Base-by-base conservation (phyloP, 1,140 invertebrate species). In the Agrilus planipennis region DNA sequence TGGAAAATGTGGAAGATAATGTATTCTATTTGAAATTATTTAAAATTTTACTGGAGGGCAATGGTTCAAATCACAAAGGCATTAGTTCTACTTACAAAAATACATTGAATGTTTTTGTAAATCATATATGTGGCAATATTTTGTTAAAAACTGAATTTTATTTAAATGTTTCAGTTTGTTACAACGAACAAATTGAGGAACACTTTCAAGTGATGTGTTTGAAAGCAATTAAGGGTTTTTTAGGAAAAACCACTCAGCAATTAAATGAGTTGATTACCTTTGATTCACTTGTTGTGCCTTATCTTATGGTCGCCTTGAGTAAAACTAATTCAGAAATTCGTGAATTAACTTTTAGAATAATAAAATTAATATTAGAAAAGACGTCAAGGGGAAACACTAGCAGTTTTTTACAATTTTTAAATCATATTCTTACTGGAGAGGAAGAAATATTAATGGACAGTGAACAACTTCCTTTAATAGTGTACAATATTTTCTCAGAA, bases 381-480 rank as follows among this genome's bases (percentile, higher is more conserved):
- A n/a, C n/a, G n/a, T n/a, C n/a, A n/a, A n/a, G n/a, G n/a, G n/a
- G n/a, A n/a, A n/a, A n/a, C n/a, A n/a, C n/a, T n/a, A n/a, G 15
- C 20, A 38, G 10, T 38, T 11, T 22, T 29, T 12, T 6, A 4
- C 15, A 31, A 22, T 15, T 50, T 19, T 48, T 54, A 22, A 14
- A 45, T 18, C 22, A 43, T 35, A 18, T 57, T 16, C 21, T 47
- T 5, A 39, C 50, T 16, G 37, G 50, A 28, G 44, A 41, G 19
- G 54, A 67, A 14, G 79, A 83, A 52, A 61, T 84, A 27, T 34
- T 64, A 20, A 51, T 79, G 29, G 80, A 83, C 49, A 55, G 66
- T 41, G 71, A 81, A 36, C 79, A 77, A 41, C 46, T 75, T 4
- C 65, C 71, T 1, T 34, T 75, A 3, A 53, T 67, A 28, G 46